Conservation (phyloP, 2,888 invertebrate genomes). For the Ornithoptera priamus region DNA sequence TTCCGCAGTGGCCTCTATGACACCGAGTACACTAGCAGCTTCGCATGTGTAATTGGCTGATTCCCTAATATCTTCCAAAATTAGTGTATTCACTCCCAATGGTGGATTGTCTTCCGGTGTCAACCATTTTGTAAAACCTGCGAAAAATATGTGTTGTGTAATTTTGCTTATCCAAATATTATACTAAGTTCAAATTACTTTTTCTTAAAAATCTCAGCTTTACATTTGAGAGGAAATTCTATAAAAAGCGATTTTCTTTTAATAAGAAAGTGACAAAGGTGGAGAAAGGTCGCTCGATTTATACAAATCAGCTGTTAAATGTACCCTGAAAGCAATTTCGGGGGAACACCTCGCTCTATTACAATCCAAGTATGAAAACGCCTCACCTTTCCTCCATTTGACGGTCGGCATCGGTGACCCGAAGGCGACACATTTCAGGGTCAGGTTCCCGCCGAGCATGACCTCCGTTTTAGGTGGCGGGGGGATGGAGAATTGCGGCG, state of each 20-base stretch:
- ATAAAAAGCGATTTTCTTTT: background rate
- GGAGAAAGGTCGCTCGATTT: background rate
- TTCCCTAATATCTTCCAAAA: slow-evolving; percentile 91
- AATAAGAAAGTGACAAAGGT: background rate
- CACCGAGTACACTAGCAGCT: slow-evolving; percentile 95
- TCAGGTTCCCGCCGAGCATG: slow-evolving; percentile 93
- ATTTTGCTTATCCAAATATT: background rate
- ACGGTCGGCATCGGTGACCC: slow-evolving; percentile 99
- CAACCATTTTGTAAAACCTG: slow-evolving; percentile 87
- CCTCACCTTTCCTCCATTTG: slow-evolving; percentile 90
- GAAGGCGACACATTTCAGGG: slow-evolving; percentile 97
- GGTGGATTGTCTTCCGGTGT: slow-evolving; percentile 94
- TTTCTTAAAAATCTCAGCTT: background rate
- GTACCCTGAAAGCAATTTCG: slow-evolving; percentile 18
- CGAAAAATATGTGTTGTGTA: background rate
- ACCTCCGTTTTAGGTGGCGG: slow-evolving; percentile 93
- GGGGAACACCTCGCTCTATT: slow-evolving; percentile 6
- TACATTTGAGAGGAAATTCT: background rate
- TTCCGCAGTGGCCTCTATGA: slow-evolving; percentile 91
- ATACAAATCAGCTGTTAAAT: slow-evolving; percentile 16
- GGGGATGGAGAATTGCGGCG: slow-evolving; percentile 96
- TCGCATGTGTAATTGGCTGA: slow-evolving; percentile 98
- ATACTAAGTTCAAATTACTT: too few species aligned
- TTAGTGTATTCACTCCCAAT: slow-evolving; percentile 91
- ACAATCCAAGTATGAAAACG: slow-evolving; percentile 11